Conservation (phyloP, 2,888 invertebrate species). For the Xylota segnis region DNA sequence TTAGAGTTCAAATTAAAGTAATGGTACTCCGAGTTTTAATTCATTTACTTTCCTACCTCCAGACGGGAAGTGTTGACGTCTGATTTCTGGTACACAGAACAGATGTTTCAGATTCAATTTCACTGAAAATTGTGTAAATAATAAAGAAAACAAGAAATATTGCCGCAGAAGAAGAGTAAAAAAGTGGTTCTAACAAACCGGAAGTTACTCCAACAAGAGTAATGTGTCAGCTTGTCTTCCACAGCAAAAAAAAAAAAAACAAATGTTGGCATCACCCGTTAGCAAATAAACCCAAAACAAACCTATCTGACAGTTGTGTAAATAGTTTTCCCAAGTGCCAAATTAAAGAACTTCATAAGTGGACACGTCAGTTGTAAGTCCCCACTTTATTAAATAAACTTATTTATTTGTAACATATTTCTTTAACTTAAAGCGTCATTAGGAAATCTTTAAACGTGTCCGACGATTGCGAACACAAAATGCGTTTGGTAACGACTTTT, state of each 20-base stretch:
- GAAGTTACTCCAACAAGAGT: background rate
- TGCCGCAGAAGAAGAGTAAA: no score
- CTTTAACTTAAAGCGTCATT: slow-evolving; percentile 28
- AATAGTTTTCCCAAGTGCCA: slow-evolving; percentile 49
- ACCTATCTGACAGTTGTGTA: slow-evolving; percentile 27
- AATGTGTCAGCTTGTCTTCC: background rate
- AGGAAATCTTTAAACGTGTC: slow-evolving; percentile 32
- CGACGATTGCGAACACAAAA: slow-evolving; percentile 39
- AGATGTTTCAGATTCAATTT: no score
- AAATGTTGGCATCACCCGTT: slow-evolving; percentile 24
- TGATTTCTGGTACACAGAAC: no score
- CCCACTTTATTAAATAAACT: slow-evolving; percentile 50
- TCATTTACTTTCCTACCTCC: no score
- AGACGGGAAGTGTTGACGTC: no score
- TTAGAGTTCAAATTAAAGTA: no score
- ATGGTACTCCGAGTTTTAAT: no score
- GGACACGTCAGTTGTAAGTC: slow-evolving; percentile 68
- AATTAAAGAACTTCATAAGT: slow-evolving; percentile 56
- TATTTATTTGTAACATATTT: slow-evolving; percentile 40
- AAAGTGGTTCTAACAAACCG: background rate
- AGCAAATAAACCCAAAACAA: slow-evolving; percentile 12
- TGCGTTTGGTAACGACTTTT: slow-evolving; percentile 53
- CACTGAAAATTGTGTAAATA: no score
- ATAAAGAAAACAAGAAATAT: no score
- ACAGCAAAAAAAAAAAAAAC: background rate